Evolutionary conservation across 2,113 vertebrate species (phyloP).

Genomic region (Protobothrops mucrosquamatus): DNA sequence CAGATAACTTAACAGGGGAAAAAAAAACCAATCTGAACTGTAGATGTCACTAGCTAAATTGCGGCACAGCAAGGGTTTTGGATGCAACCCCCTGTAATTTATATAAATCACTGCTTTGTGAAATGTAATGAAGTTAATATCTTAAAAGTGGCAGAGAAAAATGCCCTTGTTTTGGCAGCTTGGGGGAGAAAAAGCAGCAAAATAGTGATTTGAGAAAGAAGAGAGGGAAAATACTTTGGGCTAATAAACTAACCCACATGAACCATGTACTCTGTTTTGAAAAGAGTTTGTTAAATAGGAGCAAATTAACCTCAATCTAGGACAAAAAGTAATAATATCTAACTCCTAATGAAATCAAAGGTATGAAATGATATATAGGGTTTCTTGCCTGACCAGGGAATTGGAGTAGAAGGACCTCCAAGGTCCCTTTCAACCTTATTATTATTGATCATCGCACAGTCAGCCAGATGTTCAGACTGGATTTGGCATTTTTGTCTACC

Average conservation of each 20-base stretch:
- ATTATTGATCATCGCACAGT: too few relatives aligned
- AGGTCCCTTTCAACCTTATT: too few relatives aligned
- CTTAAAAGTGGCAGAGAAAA: slow-evolving; percentile 8
- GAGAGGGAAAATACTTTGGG: slow-evolving; percentile 2
- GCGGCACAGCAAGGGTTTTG: slow-evolving; percentile 32
- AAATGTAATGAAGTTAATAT: slow-evolving; percentile 41
- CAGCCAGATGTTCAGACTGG: too few relatives aligned
- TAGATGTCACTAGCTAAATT: slow-evolving; percentile 31
- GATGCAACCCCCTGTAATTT: slow-evolving; percentile 32
- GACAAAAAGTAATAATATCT: background rate
- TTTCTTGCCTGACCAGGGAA: too few relatives aligned
- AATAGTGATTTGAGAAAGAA: slow-evolving; percentile 11
- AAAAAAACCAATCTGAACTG: slow-evolving; percentile 25
- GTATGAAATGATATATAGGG: too few relatives aligned
- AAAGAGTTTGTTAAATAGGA: background rate
- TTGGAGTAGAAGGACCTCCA: too few relatives aligned
- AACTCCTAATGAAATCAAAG: background rate
- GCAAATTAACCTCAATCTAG: background rate
- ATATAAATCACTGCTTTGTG: slow-evolving; percentile 44
- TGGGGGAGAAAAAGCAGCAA: slow-evolving; percentile 22
- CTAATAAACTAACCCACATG: slow-evolving; percentile 28
- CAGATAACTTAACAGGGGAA: slow-evolving; percentile 29
- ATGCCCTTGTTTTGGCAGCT: slow-evolving; percentile 16
- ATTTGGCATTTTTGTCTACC: too few relatives aligned
- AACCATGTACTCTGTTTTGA: background rate